Conservation (phyloP, 2,113 vertebrate genomes). For the Hirundichthys speculiger region DNA sequence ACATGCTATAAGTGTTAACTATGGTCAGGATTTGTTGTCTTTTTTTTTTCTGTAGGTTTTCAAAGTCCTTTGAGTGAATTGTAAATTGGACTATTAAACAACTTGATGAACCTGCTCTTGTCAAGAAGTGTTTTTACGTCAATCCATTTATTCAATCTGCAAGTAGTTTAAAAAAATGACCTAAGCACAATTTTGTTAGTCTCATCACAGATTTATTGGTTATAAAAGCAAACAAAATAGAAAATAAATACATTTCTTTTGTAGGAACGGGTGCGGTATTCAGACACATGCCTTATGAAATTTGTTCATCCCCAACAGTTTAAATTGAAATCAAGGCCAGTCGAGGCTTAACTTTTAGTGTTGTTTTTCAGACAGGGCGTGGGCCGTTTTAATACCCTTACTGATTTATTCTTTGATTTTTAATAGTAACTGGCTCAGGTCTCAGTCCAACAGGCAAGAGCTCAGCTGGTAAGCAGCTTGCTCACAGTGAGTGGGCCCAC, state of each 20-base stretch:
- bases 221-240: constrained; percentile 80
- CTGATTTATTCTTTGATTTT: constrained; percentile 28
- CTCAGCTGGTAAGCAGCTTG: constrained; percentile 48
- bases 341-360: constrained; percentile 38
- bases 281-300: constrained; percentile 54
- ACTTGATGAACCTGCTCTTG: constrained; percentile 43
- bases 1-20: neutral
- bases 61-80: constrained; percentile 25
- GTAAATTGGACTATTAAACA: constrained; percentile 49
- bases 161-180: constrained; percentile 26
- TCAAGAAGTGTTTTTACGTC: constrained; percentile 22
- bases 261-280: constrained; percentile 51
- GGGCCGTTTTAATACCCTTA: constrained; percentile 11
- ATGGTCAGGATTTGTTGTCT: neutral
- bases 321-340: constrained; percentile 22
- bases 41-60: neutral
- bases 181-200: constrained; percentile 24
- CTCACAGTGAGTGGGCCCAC: constrained; percentile 67
- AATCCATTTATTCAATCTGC: constrained; percentile 8
- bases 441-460: constrained; percentile 43
- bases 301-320: constrained; percentile 21
- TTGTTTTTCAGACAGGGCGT: constrained; percentile 32
- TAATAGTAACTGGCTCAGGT: constrained; percentile 26
- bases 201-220: constrained; percentile 81
- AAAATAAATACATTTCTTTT: constrained; percentile 80